Base-by-base conservation (phyloP, 2,797 vertebrate species). In the Coreius guichenoti region DNA sequence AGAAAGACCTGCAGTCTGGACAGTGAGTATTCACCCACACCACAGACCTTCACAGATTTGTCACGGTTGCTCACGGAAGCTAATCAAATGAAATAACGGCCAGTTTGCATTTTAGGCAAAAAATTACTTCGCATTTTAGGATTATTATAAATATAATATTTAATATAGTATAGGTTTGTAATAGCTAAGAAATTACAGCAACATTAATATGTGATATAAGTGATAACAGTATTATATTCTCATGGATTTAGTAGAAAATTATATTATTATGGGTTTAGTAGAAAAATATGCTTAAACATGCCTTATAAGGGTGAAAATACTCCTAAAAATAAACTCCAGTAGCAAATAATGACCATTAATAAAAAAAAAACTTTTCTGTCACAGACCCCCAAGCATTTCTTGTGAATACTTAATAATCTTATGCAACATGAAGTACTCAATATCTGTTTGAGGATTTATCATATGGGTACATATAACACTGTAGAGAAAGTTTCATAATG, bases 1-100 rank as follows among this genome's bases (percentile, higher is more conserved):
- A 99, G 92, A 98, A 98, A 92, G 98, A 99, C 88, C 97, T 98
- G 92, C 97, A 96, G 84, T 96, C 97, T 82, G 97, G 97, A 92
- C 96, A 96, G 98, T 99, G 94, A 98, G 98, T 99, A 84, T 12
- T 73, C 33, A 58, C 26, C 26, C 58, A 51, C 14, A 58, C 31
- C 21, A 39, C 80, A 58, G 23, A 72, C 14, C 13, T 49, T 29
- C 21, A 75, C 21, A 61, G 9, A 76, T 68, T 26, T 14, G 19
- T 26, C 81, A 73, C 2, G 4, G 9, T 72, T 43, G 11, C 49
- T 31, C 36, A 54, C 0, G 0, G 3, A 81, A 58, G 13, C 3
- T 8, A 70, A 1, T 36, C 3, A 36, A 69, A 51, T 54, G 5
- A 11, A 13, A 4, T 1, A 12, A 70, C 3, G 11, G 21, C 11